Base-by-base conservation (phyloP, 2,797 vertebrate species). In the Mormyrops attenuatus region DNA sequence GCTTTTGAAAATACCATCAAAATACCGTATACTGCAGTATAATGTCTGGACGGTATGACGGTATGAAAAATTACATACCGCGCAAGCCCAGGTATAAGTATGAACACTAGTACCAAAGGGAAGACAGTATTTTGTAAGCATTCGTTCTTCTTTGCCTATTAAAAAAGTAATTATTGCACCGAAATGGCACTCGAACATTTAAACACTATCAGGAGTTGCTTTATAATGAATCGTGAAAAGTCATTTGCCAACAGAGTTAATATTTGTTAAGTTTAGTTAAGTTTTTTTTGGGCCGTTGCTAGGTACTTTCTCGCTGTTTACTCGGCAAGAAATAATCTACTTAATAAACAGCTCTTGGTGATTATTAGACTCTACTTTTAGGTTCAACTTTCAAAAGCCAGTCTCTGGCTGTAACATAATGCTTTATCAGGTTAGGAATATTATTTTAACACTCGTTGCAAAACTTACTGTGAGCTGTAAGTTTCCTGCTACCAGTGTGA, bases 21-120 rank as follows among this genome's bases (percentile, higher is more conserved):
- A 66, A 38, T 38, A 38, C 69, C 13, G 5, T 73, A 73, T 38
- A 73, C 34, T 34, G 34, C 34, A 17, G 69, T 17, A 41, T 73
- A 38, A 73, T 73, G 69, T 38, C 34, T 73, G 66, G 66, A 73
- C 1, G 63, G 66, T 38, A 66, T 66, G 63, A 66, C 11, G 4
- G 63, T 69, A 73, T 73, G 69, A 38, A 73, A 73, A 38, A 73
- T 41, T 38, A 73, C 34, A 17, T 73, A 17, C 30, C 15, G 34
- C 69, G 3, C 34, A 73, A 73, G 69, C 34, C 69, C 57, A 50
- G 63, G 89, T 90, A 92, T 94, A 92, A 92, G 93, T 93, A 92
- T 94, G 93, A 94, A 91, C 88, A 92, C 93, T 91, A 91, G 93
- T 92, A 95, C 94, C 95, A 95, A 95, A 95, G 93, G 94, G 93